phyloP scores from a whole-genome alignment of 2,797 vertebrate genomes.

The Ctenosaura bakeri region DNA sequence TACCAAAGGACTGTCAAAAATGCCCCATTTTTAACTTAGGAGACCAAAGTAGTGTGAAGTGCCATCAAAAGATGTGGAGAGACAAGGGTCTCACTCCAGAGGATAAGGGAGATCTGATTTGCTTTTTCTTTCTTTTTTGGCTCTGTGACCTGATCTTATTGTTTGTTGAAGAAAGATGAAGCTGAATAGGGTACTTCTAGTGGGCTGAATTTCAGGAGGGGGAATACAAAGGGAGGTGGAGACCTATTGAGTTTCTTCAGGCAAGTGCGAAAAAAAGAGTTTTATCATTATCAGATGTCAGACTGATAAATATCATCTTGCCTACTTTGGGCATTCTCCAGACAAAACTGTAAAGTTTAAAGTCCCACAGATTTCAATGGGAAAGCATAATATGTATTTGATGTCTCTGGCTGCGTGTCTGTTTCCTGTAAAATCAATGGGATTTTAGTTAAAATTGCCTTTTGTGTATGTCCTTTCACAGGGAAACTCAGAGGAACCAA shows the following conservation, averaged over 20 bases:
- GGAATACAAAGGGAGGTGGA: background rate
- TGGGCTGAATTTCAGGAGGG: background rate
- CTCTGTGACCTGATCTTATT: background rate
- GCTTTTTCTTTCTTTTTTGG: background rate
- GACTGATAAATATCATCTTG: background rate
- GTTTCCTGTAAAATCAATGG: background rate
- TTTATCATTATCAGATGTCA: background rate
- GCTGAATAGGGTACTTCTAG: background rate
- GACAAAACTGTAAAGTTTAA: background rate
- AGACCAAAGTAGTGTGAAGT: slow-evolving; percentile 22
- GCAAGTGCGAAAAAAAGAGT: background rate
- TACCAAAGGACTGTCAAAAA: slow-evolving; percentile 16
- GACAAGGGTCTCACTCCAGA: background rate
- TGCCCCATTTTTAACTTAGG: background rate
- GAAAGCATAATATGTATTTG: background rate
- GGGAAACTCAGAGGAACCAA: background rate
- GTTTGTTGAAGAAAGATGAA: background rate
- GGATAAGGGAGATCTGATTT: background rate
- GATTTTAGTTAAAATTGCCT: background rate
- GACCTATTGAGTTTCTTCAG: background rate
- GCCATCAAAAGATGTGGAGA: background rate
- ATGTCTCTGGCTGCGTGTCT: background rate
- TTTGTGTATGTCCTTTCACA: background rate
- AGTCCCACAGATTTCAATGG: background rate
- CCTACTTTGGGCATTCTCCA: background rate